Percentiles rank a stretch among this genome's conserved stretches.
These are phyloP conservation scores for Pipistrellus pipistrellus DNA, from an alignment of 2,797 vertebrate genomes.

Conservation along the genomic window DNA sequence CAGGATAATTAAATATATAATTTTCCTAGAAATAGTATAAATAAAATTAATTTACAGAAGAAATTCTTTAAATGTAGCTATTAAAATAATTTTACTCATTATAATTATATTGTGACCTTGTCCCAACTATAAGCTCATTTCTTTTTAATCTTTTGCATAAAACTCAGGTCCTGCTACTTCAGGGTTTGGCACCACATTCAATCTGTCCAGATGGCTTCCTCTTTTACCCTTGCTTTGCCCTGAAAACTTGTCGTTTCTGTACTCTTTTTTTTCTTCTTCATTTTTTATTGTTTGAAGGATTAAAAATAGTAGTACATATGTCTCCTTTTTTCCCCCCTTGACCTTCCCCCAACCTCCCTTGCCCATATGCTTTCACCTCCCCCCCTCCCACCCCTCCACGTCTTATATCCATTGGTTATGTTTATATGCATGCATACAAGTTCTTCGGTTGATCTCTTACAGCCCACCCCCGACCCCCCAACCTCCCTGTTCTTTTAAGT, in stretches of 20 bases:
- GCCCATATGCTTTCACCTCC: no score
- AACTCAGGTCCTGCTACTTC: conserved; percentile 8
- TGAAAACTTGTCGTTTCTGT: conserved; percentile 61
- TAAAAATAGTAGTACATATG: no score
- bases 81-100: conserved; percentile 41
- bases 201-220: conserved; percentile 58
- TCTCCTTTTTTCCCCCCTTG: no score
- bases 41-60: conserved; percentile 43
- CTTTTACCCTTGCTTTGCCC: conserved; percentile 18
- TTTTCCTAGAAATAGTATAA: conserved; percentile 63
- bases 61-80: conserved; percentile 21
- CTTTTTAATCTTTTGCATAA: conserved; percentile 37
- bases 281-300: no score
- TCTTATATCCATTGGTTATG: no score
- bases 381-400: no score
- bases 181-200: conserved; percentile 24
- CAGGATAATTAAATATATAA: not conserved
- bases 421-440: no score
- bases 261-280: not conserved
- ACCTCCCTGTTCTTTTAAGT: not conserved
- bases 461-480: no score
- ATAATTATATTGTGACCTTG: conserved; percentile 30
- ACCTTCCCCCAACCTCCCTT: no score
- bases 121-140: not conserved
- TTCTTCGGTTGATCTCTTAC: no score